Base-by-base conservation (phyloP, 2,113 vertebrate species). In the Dipodomys stephensi region DNA sequence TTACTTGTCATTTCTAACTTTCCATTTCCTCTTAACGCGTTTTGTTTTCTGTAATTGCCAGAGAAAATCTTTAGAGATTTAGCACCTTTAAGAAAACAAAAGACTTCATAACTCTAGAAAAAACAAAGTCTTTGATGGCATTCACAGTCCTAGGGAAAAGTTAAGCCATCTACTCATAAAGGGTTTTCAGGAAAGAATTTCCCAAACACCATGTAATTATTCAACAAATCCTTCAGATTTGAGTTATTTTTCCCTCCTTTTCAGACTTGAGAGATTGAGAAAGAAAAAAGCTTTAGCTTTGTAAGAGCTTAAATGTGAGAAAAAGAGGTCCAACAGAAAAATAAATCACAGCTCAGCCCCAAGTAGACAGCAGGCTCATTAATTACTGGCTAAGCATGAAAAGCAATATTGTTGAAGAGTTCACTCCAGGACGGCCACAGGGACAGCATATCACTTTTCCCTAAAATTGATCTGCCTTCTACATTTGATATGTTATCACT, bases 381-480 rank as follows among this genome's bases (percentile, higher is more conserved):
- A 90, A 89, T 88, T 88, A 96, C 82, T 74, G 83, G 44, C 71
- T 19, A 28, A 49, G 73, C 79, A 87, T 93, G 85, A 94, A 96
- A 95, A 94, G 90, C 93, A 85, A 80, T 77, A 95, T 73, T 95
- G 92, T 93, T 83, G 82, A 32, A 27, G 65, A 87, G 97, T 96
- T 97, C 95, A 94, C 82, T 2, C 74, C 62, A 92, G 96, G 97
- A 95, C 88, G 49, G 71, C 69, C 82, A 83, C 82, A 92, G 64
- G n/a, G n/a, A 89, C 0, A 39, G 69, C 4, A 10, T 86, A 93
- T 97, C 90, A 49, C 93, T 89, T 96, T 96, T 89, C 95, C 78
- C 65, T 93, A 93, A 91, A 94, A 90, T 85, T 23, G 92, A 96
- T 95, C 96, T 88, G 81, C 87, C 92, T 96, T 91, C 89, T 96